A percentile compares a stretch with the other conserved stretches of the same genome.
These are phyloP conservation scores for Drosophila pseudotakahashii DNA, from an alignment of 2,888 invertebrate species.

Conservation along the genomic window DNA sequence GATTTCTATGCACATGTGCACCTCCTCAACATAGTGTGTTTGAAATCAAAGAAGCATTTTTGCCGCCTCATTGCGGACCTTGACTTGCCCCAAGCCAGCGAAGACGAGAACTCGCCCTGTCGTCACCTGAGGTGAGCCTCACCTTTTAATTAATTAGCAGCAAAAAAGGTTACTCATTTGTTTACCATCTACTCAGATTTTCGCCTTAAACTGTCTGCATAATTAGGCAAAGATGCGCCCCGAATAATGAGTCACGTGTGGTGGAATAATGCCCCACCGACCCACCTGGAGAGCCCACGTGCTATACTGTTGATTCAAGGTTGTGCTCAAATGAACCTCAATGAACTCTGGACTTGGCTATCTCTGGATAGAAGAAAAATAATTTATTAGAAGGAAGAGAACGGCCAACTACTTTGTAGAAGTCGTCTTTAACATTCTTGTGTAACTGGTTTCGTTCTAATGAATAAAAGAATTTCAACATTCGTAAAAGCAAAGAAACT, in stretches of 20 bases:
- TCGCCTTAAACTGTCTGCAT: conserved; percentile 37
- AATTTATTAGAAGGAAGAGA: conserved; percentile 1
- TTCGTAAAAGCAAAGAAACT: conserved; percentile 9
- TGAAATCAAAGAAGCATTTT: conserved; percentile 34
- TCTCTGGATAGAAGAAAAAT: conserved; percentile 42
- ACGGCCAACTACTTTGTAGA: conserved; percentile 15
- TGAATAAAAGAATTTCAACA: conserved; percentile 20
- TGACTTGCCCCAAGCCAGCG: conserved; percentile 28
- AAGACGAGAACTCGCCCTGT: conserved; percentile 36
- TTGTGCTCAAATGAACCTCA: conserved; percentile 46
- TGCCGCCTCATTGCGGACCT: conserved; percentile 40
- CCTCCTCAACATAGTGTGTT: background rate
- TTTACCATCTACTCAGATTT: conserved; percentile 23
- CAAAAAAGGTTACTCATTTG: conserved; percentile 40
- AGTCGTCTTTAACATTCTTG: conserved; percentile 23
- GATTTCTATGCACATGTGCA: conserved; percentile 9
- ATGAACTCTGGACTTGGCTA: conserved; percentile 51
- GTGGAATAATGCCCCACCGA: conserved; percentile 15
- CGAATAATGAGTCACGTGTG: conserved; percentile 34
- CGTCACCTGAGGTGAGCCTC: conserved; percentile 53
- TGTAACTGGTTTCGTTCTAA: conserved; percentile 30
- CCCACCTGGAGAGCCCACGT: conserved; percentile 30
- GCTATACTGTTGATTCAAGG: conserved; percentile 48
- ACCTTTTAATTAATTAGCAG: conserved; percentile 72
- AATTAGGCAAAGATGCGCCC: conserved; percentile 63